Evolutionary conservation across 2,797 vertebrate species (phyloP), one percentile per base, ranked within the genome.

Genomic region (Leontopithecus rosalia): DNA sequence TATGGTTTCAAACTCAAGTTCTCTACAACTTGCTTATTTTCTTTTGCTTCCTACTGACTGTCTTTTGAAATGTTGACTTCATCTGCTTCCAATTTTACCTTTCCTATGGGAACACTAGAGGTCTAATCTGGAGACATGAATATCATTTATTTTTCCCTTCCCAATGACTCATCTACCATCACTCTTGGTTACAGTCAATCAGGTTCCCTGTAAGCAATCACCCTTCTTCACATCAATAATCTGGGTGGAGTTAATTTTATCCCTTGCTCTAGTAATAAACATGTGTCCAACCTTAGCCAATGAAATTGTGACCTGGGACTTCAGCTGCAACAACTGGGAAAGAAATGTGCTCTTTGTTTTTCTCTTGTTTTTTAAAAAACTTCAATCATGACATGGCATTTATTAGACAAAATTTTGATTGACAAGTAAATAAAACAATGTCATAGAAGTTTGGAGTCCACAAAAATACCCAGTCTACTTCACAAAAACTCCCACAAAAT

Each of bases 401-500:
- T 85, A 50, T 95, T 88, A 93, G 55, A 86, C 4, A 77, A 83
- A 64, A 84, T 84, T 93, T 93, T 96, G 43, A 93, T 39, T 61
- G 43, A 39, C 30, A 79, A 80, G 22, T 39, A 93, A 94, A 90
- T 94, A 89, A 94, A 95, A 67, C 0, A 30, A 55, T 88, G 17
- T 3, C 70, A 57, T 30, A 73, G 64, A 95, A 70, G 28, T 86
- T 55, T 22, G 15, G 58, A 30, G 13, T 13, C 7, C 67, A 84
- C 26, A 85, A 52, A 91, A 88, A 64, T 58, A 92, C 5, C 13
- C 39, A 80, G 46, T 52, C 5, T 50, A 13, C 83, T 94, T 92
- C 70, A 81, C 4, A 91, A 91, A 94, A 87, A 33, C 30, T 77
- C 30, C 5, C 24, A 84, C 20, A 75, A 94, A 90, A 72, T 46